Evolutionary conservation across 1,140 invertebrate genomes (phyloP).

Genomic region (Drosophila persimilis): DNA sequence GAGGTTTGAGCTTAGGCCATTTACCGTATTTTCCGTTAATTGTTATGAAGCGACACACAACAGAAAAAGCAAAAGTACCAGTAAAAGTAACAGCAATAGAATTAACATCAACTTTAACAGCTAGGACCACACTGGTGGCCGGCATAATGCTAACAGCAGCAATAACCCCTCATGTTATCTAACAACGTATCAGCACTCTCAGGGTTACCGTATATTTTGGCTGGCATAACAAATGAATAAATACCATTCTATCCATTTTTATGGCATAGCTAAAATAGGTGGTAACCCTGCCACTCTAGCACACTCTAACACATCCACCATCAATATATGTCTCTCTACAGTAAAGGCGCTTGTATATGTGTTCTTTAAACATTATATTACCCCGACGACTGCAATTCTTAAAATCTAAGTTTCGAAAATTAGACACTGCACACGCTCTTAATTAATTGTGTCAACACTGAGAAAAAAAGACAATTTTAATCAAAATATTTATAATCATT

Average conservation of each 20-base stretch:
- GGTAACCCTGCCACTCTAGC: too few species aligned
- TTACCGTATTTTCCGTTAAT: conserved; percentile 71
- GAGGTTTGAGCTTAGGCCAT: conserved; percentile 74
- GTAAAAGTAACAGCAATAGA: conserved; percentile 43
- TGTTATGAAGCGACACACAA: conserved; percentile 59
- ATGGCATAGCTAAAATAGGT: too few species aligned
- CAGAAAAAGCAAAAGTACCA: conserved; percentile 48
- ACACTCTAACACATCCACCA: not conserved
- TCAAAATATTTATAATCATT: conserved; percentile 68
- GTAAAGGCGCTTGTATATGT: conserved; percentile 40
- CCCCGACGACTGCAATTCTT: conserved; percentile 67
- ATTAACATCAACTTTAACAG: conserved; percentile 53
- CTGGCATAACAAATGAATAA: not conserved
- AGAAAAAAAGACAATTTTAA: conserved; percentile 61
- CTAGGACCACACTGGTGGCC: conserved; percentile 16
- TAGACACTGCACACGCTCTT: conserved; percentile 16
- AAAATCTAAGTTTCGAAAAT: conserved; percentile 53
- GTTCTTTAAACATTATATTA: conserved; percentile 27
- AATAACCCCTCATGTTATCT: conserved; percentile 65
- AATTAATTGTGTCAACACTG: conserved; percentile 47
- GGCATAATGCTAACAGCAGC: conserved; percentile 44
- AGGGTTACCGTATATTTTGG: conserved; percentile 15
- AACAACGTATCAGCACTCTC: conserved; percentile 58
- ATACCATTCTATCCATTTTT: too few species aligned
- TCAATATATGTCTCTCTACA: conserved; percentile 7